A percentile compares a stretch with the other conserved stretches of the same genome.
phyloP scores from a whole-genome alignment of 2,888 invertebrate genomes.

The Hypena proboscidalis region DNA sequence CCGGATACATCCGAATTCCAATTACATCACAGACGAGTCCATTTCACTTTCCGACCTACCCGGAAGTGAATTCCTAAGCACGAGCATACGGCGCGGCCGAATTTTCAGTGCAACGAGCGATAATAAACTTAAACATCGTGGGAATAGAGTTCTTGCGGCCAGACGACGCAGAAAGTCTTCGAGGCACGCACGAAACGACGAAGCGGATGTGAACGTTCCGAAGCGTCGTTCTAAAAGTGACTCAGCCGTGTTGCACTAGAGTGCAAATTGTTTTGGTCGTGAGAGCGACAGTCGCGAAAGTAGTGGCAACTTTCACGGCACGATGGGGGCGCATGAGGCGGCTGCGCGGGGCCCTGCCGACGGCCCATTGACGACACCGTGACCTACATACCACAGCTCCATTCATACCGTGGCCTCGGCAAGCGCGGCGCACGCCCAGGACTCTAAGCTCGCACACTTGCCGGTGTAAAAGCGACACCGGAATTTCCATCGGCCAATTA shows the following conservation, averaged over 20 bases:
- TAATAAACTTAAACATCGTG: constrained; percentile 55
- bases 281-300: constrained; percentile 78
- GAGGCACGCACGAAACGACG: constrained; percentile 73
- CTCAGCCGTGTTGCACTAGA: constrained; percentile 73
- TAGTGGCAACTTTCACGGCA: constrained; percentile 83
- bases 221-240: constrained; percentile 68
- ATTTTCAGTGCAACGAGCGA: constrained; percentile 57
- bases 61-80: constrained; percentile 85
- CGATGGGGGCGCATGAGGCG: constrained; percentile 78
- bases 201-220: constrained; percentile 81
- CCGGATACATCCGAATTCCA: constrained; percentile 85
- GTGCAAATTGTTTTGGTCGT: constrained; percentile 68
- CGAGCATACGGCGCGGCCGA: constrained; percentile 81
- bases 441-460: constrained; percentile 66
- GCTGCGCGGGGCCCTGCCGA: constrained; percentile 75
- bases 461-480: constrained; percentile 64
- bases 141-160: constrained; percentile 54
- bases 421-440: constrained; percentile 66
- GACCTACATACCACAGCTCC: constrained; percentile 82
- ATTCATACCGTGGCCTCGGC: constrained; percentile 81
- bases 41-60: constrained; percentile 85
- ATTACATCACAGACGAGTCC: constrained; percentile 85
- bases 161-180: constrained; percentile 60
- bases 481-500: constrained; percentile 77
- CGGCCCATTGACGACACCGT: constrained; percentile 85